A percentile compares a stretch with the other conserved stretches of the same genome.
These are phyloP conservation scores for Sinohyriopsis cumingii DNA, from an alignment of 2,888 invertebrate genomes.

Conservation along the genomic window DNA sequence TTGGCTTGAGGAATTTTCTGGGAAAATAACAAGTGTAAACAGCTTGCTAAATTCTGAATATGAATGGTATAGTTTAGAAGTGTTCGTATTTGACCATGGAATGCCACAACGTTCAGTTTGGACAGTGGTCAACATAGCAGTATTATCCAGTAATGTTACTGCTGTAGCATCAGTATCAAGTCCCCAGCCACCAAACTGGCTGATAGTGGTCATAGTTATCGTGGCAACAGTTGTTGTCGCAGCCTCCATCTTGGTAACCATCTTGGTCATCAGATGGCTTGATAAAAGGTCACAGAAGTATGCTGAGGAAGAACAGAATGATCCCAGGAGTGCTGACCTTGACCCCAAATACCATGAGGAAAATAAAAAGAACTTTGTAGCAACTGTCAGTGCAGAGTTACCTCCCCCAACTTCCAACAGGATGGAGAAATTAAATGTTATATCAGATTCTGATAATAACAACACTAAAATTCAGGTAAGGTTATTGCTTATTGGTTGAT, in stretches of 20 bases:
- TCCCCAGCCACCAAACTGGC: conserved; percentile 40
- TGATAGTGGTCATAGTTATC: conserved; percentile 57
- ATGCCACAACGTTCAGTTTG: conserved; percentile 32
- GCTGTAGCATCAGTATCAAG: conserved; percentile 18
- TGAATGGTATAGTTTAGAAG: conserved; percentile 40
- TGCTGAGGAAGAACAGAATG: conserved; percentile 20
- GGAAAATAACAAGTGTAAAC: conserved; percentile 35
- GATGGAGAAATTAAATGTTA: too few species aligned
- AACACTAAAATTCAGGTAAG: too few species aligned
- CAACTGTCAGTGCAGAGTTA: too few species aligned
- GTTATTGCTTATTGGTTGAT: too few species aligned
- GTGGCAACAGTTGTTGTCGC: conserved; percentile 55
- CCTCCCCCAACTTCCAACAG: too few species aligned
- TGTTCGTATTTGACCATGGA: conserved; percentile 53
- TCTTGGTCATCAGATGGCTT: conserved; percentile 50
- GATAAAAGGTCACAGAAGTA: conserved; percentile 46
- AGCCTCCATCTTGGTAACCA: conserved; percentile 51
- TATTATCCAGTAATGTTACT: conserved; percentile 42
- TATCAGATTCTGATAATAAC: too few species aligned
- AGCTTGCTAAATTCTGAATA: conserved; percentile 35
- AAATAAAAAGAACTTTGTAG: too few species aligned
- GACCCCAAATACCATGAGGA: conserved; percentile 3
- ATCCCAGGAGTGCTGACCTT: conserved; percentile 11
- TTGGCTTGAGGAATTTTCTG: conserved; percentile 39
- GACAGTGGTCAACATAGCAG: conserved; percentile 38